Evolutionary conservation across 2,888 invertebrate genomes (phyloP).

Genomic region (Ophion obscuratus): DNA sequence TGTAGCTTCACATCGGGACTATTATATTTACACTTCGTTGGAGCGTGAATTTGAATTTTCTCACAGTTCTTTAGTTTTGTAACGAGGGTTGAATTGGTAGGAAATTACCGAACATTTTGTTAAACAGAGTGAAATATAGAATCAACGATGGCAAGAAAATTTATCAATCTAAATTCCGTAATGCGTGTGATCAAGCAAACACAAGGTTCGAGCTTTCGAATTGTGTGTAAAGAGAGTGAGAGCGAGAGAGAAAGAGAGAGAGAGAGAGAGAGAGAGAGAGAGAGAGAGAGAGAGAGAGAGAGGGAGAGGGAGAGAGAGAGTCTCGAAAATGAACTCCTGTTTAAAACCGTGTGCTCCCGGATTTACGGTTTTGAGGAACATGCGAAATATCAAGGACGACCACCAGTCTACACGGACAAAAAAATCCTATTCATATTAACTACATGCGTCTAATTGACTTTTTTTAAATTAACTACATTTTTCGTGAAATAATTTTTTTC

Average conservation of each 20-base stretch:
- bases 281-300: too few relatives aligned
- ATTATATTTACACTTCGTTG: conserved; percentile 61
- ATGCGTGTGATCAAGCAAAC: conserved; percentile 56
- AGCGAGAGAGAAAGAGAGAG: conserved; percentile 1
- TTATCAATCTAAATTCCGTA: conserved; percentile 63
- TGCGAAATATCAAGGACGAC: too few relatives aligned
- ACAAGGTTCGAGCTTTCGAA: conserved; percentile 23
- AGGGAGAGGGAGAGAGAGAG: too few relatives aligned
- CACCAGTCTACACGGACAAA: too few relatives aligned
- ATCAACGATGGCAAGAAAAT: conserved; percentile 51
- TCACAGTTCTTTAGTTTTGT: conserved; percentile 51
- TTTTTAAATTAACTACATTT: too few relatives aligned
- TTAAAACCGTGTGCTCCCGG: too few relatives aligned
- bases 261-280: neutral
- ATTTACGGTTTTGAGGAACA: too few relatives aligned
- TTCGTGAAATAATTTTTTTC: too few relatives aligned
- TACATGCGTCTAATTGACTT: too few relatives aligned
- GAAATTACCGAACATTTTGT: conserved; percentile 53
- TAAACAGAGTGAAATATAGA: conserved; percentile 36
- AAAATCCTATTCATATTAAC: too few relatives aligned
- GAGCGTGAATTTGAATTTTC: conserved; percentile 60
- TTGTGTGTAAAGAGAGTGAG: conserved; percentile 13
- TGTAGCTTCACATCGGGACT: conserved; percentile 41
- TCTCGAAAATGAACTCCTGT: too few relatives aligned
- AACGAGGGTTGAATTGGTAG: conserved; percentile 60